These are phyloP conservation scores for Gambelia wislizenii DNA, from an alignment of 2,797 vertebrate species.

Conservation along the genomic window DNA sequence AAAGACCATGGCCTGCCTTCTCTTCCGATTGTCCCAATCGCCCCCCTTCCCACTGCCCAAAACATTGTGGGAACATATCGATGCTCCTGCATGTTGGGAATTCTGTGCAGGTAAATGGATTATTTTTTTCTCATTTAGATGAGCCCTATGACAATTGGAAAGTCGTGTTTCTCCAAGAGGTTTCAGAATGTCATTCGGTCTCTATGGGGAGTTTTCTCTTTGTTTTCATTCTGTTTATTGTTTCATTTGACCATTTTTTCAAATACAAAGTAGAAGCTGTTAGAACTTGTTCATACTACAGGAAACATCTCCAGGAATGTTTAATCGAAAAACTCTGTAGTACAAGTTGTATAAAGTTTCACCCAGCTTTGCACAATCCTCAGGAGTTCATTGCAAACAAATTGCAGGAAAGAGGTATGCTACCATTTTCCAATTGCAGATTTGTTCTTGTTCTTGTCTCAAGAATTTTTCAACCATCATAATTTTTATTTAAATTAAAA, in stretches of 20 bases:
- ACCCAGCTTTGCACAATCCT: neutral
- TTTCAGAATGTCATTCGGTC: slow-evolving; percentile 7
- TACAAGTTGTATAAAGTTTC: slow-evolving; percentile 7
- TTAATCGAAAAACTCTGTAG: slow-evolving; percentile 29
- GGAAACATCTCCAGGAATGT: neutral
- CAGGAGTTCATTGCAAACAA: neutral
- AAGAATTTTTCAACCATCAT: neutral
- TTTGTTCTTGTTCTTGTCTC: neutral
- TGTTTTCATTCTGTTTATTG: slow-evolving; percentile 25
- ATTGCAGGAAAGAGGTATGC: neutral
- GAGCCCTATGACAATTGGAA: neutral
- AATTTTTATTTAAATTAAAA: neutral
- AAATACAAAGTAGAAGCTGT: slow-evolving; percentile 1
- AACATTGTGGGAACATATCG: too few species aligned
- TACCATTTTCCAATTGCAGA: neutral
- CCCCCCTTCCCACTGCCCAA: too few species aligned
- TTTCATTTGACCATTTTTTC: slow-evolving; percentile 9
- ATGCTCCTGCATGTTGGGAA: too few species aligned
- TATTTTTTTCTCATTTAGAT: too few species aligned
- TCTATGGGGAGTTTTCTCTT: neutral
- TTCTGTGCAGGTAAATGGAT: too few species aligned
- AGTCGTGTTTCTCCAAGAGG: neutral
- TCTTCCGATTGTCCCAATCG: too few species aligned
- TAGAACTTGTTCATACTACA: slow-evolving; percentile 2
- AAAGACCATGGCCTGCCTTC: too few species aligned